These are phyloP conservation scores for Trachelus troglodyta DNA, from an alignment of 2,888 invertebrate genomes.

Conservation along the genomic window DNA sequence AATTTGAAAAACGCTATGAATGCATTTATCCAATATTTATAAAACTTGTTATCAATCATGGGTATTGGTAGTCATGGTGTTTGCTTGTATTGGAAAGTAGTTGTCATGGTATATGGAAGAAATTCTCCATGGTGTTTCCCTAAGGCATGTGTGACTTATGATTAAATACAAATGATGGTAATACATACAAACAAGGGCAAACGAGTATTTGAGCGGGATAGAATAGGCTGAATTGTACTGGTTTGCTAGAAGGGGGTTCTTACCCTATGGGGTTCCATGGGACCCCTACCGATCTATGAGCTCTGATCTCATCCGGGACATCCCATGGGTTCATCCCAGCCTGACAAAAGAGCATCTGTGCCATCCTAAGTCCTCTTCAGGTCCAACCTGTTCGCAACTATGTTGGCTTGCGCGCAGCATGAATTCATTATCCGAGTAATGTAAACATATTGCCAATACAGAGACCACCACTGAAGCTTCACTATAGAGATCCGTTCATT, in stretches of 20 bases:
- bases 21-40: neutral
- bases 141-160: neutral
- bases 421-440: constrained; percentile 65
- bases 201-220: constrained; percentile 62
- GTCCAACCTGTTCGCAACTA: constrained; percentile 59
- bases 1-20: neutral
- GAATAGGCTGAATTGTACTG: constrained; percentile 15
- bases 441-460: constrained; percentile 62
- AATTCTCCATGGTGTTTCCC: neutral
- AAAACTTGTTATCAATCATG: neutral
- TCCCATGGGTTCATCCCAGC: constrained; percentile 29
- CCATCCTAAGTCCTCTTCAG: constrained; percentile 20
- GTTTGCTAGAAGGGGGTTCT: neutral
- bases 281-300: constrained; percentile 5
- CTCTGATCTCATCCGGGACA: constrained; percentile 33
- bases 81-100: neutral
- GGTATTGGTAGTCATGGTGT: neutral
- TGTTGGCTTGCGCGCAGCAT: constrained; percentile 47
- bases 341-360: constrained; percentile 48
- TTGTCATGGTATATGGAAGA: neutral
- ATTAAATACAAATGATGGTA: constrained; percentile 46
- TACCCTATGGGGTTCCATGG: constrained; percentile 1
- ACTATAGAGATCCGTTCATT: neutral
- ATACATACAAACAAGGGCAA: constrained; percentile 61
- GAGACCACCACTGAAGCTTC: neutral